Evolutionary conservation across 2,113 vertebrate genomes (phyloP), one percentile per base, ranked within the genome.

Genomic region (Marcusenius ussheri): DNA sequence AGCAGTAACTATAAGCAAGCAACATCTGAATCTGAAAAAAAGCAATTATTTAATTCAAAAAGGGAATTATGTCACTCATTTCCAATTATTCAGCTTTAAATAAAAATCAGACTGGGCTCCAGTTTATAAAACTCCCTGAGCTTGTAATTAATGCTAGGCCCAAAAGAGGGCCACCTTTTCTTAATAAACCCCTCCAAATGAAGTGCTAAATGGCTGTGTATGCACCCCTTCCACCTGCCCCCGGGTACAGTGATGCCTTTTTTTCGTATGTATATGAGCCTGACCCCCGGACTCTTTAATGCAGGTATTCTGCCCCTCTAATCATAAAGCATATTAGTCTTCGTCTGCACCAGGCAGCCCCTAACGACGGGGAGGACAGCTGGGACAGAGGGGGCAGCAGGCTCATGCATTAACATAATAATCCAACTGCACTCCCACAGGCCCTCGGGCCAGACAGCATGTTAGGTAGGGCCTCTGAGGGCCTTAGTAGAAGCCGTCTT

Each of bases 381-480:
- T 99, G 98, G 98, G 98, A 98, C 95, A 96, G 95, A 95, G 97
- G 97, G 98, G 98, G 98, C 98, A 98, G 98, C 96, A 95, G 97
- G 88, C 98, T 96, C 97, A 96, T 90, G 96, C 97, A 99, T 99
- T 99, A 99, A 97, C 98, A 99, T 99, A 99, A 99, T 99, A 98
- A 99, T 98, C 98, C 98, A 98, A 96, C 96, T 95, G 94, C 93
- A 93, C 93, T 98, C 97, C 98, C 98, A 97, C 94, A 97, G 97
- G 97, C 98, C 98, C 98, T 94, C 90, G 95, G 97, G 98, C 98
- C 98, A 98, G 97, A 96, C 97, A 96, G 97, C 97, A 98, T 97
- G 99, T 99, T 97, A 98, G 97, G 97, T 94, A 96, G 96, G 93
- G 96, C 97, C 96, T 97, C 97, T 94, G 95, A 96, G 94, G 96